Percentiles rank a stretch among this genome's conserved stretches.
phyloP scores from a whole-genome alignment of 2,113 vertebrate genomes.

The Bagarius yarrelli region DNA sequence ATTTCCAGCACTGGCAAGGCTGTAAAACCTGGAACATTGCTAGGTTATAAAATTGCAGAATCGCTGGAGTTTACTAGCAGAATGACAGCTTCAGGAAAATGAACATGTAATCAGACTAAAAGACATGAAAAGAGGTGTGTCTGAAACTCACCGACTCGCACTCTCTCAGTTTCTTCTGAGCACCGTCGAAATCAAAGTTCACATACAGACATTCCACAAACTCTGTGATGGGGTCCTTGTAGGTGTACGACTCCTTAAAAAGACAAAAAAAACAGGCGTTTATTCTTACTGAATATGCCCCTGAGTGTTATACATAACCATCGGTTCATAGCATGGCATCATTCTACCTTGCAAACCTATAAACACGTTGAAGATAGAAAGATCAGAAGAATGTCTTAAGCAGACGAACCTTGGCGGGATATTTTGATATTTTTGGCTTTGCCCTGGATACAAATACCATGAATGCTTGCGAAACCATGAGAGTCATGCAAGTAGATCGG shows the following conservation, averaged over 20 bases:
- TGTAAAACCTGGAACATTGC: not conserved
- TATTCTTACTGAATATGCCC: not conserved
- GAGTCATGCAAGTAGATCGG: constrained; percentile 44
- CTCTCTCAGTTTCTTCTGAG: constrained; percentile 93
- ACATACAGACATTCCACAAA: constrained; percentile 97
- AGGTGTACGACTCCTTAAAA: constrained; percentile 84
- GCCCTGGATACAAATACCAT: constrained; percentile 48
- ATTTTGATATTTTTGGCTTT: constrained; percentile 33
- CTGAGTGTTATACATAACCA: not conserved
- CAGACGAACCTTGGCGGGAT: constrained; percentile 26
- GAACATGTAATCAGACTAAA: constrained; percentile 12
- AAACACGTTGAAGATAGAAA: constrained; percentile 18
- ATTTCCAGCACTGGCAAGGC: not conserved
- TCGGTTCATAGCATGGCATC: not conserved
- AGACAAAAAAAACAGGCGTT: not conserved
- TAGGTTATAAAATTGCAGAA: not conserved
- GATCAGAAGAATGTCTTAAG: constrained; percentile 5
- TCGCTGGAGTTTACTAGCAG: not conserved
- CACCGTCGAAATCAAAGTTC: constrained; percentile 96
- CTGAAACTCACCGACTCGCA: constrained; percentile 87
- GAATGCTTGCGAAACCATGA: constrained; percentile 53
- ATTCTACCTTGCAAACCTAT: constrained; percentile 16
- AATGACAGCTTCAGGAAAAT: not conserved
- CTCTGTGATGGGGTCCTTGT: constrained; percentile 95
- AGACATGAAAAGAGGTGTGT: not conserved